A percentile compares a stretch with the other conserved stretches of the same genome.
Evolutionary conservation across 2,797 vertebrate genomes (phyloP).

Genomic region (Sphenodon punctatus): DNA sequence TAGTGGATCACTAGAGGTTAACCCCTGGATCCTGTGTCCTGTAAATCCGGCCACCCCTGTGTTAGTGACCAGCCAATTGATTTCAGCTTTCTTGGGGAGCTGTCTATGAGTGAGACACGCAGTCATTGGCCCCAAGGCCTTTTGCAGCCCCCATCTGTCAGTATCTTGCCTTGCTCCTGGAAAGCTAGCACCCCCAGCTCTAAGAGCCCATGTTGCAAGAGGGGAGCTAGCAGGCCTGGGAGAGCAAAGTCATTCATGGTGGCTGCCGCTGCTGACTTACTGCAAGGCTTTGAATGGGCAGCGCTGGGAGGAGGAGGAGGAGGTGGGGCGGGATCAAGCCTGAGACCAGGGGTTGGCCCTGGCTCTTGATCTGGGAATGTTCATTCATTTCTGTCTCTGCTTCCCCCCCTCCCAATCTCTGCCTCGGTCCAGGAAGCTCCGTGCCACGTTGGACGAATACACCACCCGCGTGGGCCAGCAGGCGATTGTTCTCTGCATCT

Average conservation of each 20-base stretch:
- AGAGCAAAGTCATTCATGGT: fast-evolving
- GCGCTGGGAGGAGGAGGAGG: neutral
- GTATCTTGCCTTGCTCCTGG: no score
- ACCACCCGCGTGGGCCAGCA: conserved; percentile 97
- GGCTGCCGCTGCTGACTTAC: neutral
- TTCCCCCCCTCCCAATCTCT: neutral
- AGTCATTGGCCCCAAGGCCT: no score
- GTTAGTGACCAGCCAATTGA: no score
- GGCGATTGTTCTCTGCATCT: conserved; percentile 96
- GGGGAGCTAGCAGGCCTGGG: neutral
- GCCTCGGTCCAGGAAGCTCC: conserved; percentile 84
- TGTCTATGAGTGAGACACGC: no score
- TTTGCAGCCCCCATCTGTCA: no score
- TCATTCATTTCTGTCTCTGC: neutral
- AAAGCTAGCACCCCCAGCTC: no score
- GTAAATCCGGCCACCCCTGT: no score
- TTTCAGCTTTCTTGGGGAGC: no score
- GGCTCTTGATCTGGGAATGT: neutral
- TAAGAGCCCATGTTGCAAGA: neutral
- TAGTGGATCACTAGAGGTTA: no score
- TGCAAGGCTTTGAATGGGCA: neutral
- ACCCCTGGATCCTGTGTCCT: no score
- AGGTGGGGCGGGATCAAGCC: fast-evolving
- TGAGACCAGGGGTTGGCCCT: neutral
- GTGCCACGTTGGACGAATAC: conserved; percentile 96